phyloP scores from a whole-genome alignment of 2,888 invertebrate genomes.

The Chymomyza amoena region DNA sequence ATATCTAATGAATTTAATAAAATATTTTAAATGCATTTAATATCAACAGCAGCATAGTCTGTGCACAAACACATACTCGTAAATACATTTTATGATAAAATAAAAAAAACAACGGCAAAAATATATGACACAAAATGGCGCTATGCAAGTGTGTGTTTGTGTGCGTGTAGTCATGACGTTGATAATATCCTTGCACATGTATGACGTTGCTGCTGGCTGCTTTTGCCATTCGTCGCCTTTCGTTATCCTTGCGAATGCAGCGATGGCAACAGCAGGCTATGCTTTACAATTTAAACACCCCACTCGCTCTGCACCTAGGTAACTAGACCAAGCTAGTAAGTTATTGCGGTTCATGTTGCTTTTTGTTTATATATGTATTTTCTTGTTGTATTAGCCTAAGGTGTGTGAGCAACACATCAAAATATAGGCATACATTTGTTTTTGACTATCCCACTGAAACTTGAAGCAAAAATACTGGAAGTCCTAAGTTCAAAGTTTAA shows the following conservation, averaged over 20 bases:
- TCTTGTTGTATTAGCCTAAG: conserved; percentile 61
- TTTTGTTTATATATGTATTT: conserved; percentile 13
- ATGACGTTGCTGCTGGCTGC: conserved; percentile 65
- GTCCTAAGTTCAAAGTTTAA: neutral
- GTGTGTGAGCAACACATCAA: conserved; percentile 13
- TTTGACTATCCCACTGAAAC: neutral
- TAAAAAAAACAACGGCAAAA: conserved; percentile 33
- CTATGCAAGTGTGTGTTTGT: conserved; percentile 12
- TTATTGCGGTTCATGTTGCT: neutral
- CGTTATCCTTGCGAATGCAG: neutral
- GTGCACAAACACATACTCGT: conserved; percentile 20
- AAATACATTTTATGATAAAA: conserved; percentile 56
- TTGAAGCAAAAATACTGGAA: neutral
- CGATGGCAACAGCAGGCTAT: neutral
- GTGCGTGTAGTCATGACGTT: conserved; percentile 67
- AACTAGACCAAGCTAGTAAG: no score
- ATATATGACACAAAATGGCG: conserved; percentile 47
- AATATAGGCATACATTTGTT: conserved; percentile 29
- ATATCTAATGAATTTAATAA: conserved; percentile 60
- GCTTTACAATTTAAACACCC: neutral
- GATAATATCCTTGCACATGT: conserved; percentile 75
- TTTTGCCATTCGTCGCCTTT: conserved; percentile 12
- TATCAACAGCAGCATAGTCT: conserved; percentile 26
- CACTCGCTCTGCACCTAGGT: neutral
- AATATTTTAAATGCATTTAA: conserved; percentile 59